These are phyloP conservation scores for Saccopteryx bilineata DNA, from an alignment of 2,113 vertebrate species.

Conservation along the genomic window DNA sequence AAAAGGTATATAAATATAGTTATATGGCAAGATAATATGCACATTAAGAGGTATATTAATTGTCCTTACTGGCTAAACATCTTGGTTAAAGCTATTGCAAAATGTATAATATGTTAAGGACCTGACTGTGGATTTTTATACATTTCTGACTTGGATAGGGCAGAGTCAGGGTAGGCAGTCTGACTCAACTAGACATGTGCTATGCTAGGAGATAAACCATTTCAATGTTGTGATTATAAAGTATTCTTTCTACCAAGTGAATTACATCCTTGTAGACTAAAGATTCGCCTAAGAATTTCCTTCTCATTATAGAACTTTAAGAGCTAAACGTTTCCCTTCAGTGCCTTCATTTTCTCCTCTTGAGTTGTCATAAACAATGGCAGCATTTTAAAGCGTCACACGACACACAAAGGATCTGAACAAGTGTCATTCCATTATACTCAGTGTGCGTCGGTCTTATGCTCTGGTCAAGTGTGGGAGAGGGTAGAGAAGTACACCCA, in stretches of 20 bases:
- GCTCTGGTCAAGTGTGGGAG: background rate
- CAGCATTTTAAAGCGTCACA: background rate
- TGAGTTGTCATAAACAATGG: background rate
- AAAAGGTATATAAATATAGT: background rate
- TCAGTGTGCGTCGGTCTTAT: background rate
- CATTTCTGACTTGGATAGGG: background rate
- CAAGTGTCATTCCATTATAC: background rate
- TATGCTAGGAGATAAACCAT: background rate
- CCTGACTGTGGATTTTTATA: background rate
- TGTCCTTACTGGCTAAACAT: constrained; percentile 9
- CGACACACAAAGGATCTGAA: background rate
- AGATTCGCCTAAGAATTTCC: background rate
- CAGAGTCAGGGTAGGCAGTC: background rate
- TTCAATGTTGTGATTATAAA: background rate
- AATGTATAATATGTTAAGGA: background rate
- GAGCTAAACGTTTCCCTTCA: background rate
- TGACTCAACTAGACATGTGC: background rate
- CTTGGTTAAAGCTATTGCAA: background rate
- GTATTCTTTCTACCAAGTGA: background rate
- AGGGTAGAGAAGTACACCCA: background rate
- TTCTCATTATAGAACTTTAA: background rate
- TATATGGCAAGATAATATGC: background rate
- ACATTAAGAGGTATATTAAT: background rate
- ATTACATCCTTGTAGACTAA: background rate
- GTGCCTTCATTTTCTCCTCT: background rate